Conservation (phyloP, 2,113 vertebrate species). For the Entomyzon cyanotis region DNA sequence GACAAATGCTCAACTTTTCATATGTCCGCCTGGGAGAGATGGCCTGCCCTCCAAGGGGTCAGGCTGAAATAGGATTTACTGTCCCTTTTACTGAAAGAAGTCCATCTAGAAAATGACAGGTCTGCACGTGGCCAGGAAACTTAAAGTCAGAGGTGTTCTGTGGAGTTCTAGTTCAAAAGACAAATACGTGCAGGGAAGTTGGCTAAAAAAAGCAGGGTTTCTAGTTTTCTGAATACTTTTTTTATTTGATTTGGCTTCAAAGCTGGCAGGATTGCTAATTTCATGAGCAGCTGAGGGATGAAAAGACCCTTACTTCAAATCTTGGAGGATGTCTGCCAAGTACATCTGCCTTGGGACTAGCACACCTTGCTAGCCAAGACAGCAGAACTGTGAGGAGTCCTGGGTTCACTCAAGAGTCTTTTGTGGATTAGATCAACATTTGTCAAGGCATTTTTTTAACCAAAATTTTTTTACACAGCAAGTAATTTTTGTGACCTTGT, state of each 20-base stretch:
- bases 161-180: not conserved
- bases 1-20: not conserved
- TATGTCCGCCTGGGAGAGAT: not conserved
- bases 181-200: not conserved
- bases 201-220: conserved; percentile 1
- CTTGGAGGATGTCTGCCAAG: conserved; percentile 32
- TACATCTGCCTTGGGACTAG: conserved; percentile 36
- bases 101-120: not conserved
- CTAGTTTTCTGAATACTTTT: not conserved
- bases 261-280: not conserved
- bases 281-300: not conserved
- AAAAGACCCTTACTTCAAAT: conserved; percentile 26
- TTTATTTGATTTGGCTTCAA: conserved; percentile 9
- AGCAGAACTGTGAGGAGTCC: conserved; percentile 20
- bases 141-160: not conserved
- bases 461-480: not conserved
- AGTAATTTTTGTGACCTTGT: not conserved
- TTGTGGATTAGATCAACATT: conserved; percentile 28
- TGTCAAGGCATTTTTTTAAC: not conserved
- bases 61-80: not conserved
- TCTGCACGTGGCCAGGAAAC: not conserved
- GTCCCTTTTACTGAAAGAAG: not conserved
- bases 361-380: conserved; percentile 48
- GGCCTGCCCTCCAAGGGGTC: not conserved
- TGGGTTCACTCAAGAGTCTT: conserved; percentile 1